These are phyloP conservation scores for Hydractinia symbiolongicarpus DNA, from an alignment of 30 jellyfish, hydroid and myxozoan species.

Conservation along the genomic window DNA sequence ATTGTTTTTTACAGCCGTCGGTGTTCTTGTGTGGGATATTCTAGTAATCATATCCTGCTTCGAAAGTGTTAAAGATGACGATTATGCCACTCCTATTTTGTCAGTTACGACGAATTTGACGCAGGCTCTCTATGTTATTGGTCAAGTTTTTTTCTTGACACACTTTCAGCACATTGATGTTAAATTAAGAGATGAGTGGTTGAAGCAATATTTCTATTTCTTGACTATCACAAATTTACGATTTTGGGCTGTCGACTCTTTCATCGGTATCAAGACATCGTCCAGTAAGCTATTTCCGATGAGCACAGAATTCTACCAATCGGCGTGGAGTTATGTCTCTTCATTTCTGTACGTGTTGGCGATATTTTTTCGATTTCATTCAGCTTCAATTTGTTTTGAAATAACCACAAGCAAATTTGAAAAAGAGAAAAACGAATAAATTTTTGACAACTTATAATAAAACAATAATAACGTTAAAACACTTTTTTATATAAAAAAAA, in stretches of 20 bases:
- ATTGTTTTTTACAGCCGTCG: no score
- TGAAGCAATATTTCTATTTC: conserved; percentile 8
- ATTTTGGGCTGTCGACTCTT: conserved; percentile 3
- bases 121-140: no score
- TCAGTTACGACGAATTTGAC: no score
- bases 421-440: not conserved
- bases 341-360: not conserved
- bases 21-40: no score
- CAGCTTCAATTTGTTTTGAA: not conserved
- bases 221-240: not conserved
- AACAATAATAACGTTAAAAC: no score
- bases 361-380: conserved; percentile 1
- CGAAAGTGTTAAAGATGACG: no score
- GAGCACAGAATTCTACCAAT: not conserved
- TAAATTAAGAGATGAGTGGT: not conserved
- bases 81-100: no score
- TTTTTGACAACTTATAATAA: no score
- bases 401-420: not conserved
- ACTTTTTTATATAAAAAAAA: no score
- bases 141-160: no score
- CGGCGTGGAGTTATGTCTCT: not conserved
- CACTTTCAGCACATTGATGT: not conserved
- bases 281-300: not conserved
- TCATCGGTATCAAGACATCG: not conserved
- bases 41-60: no score